Conservation (phyloP, 2,888 invertebrate genomes). For the Nemotelus nigrinus region DNA sequence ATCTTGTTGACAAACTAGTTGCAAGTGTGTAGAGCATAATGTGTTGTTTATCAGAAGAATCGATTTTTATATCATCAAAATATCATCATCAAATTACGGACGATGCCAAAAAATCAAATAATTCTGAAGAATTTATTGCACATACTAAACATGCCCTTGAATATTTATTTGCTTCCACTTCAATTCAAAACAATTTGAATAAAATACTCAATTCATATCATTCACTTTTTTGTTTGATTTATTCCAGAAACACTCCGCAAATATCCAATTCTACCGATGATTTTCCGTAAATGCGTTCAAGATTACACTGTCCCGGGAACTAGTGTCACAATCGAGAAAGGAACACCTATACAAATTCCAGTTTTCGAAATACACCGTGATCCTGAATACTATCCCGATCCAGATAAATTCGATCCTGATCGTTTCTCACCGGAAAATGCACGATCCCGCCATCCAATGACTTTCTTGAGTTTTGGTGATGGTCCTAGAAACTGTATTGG, state of each 20-base stretch:
- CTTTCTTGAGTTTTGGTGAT: constrained; percentile 64
- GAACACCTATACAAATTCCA: constrained; percentile 68
- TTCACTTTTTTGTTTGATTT: no score
- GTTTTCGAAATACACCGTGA: constrained; percentile 71
- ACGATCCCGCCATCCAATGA: constrained; percentile 60
- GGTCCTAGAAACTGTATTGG: constrained; percentile 65
- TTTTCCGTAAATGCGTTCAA: constrained; percentile 65
- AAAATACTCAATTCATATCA: no score
- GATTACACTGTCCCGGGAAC: constrained; percentile 66
- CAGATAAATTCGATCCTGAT: constrained; percentile 71
- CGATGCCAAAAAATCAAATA: no score
- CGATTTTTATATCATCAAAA: no score
- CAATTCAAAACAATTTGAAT: no score
- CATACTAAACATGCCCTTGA: no score
- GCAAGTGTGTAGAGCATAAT: no score
- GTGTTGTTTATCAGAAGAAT: no score
- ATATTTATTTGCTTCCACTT: no score
- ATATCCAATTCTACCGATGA: constrained; percentile 66
- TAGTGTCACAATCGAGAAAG: constrained; percentile 66
- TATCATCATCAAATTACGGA: no score
- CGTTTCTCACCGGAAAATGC: constrained; percentile 69
- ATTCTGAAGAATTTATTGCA: no score
- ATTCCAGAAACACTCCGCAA: constrained; percentile 68
- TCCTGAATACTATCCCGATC: constrained; percentile 70
- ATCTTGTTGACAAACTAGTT: no score